These are phyloP conservation scores for Cephus pygmeus DNA, from an alignment of 2,888 invertebrate genomes.

Conservation along the genomic window DNA sequence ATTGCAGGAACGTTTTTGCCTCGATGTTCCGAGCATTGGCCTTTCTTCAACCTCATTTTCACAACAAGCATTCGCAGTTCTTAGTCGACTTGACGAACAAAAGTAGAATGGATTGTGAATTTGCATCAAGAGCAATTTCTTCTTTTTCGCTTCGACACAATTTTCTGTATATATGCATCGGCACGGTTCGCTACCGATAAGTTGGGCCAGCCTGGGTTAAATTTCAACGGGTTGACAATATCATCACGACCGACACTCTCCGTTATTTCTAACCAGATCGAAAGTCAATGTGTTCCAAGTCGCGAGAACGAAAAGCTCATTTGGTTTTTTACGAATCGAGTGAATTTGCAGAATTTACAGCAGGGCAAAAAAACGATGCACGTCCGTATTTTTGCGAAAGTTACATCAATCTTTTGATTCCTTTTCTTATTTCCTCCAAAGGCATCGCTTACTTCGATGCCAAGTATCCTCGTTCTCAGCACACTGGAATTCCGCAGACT, in stretches of 20 bases:
- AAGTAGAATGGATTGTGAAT: not conserved
- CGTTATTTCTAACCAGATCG: not conserved
- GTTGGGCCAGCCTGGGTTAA: not conserved
- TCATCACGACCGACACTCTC: not conserved
- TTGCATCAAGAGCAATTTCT: not conserved
- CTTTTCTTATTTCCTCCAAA: not conserved
- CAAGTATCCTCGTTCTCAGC: not conserved
- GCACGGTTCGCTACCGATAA: not conserved
- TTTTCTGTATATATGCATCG: not conserved
- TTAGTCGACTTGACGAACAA: not conserved
- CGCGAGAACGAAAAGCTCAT: not conserved
- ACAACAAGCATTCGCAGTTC: not conserved
- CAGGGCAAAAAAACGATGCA: not conserved
- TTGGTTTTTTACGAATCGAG: not conserved
- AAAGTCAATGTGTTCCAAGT: not conserved
- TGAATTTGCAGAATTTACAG: not conserved
- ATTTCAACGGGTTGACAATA: not conserved
- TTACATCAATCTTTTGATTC: not conserved
- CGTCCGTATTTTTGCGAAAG: not conserved
- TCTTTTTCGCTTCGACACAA: not conserved
- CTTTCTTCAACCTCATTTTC: conserved; percentile 8
- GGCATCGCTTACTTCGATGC: not conserved
- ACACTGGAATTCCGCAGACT: not conserved
- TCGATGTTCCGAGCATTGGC: not conserved
- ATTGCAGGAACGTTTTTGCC: not conserved